These are phyloP conservation scores for Dendrocopos noguchii DNA, from an alignment of 2,113 vertebrate genomes.

Conservation along the genomic window DNA sequence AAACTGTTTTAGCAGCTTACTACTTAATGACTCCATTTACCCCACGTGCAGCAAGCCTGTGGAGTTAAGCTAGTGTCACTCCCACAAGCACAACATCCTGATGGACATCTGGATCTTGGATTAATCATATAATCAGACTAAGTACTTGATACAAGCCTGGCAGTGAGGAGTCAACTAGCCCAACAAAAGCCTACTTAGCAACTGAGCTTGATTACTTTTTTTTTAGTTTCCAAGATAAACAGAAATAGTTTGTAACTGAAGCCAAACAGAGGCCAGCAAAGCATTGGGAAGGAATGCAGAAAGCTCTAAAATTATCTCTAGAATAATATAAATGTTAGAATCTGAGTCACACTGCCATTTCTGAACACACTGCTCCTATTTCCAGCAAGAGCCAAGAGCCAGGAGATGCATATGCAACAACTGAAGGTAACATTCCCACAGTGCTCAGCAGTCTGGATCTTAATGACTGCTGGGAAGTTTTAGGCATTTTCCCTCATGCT, in stretches of 20 bases:
- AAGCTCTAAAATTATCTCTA: background rate
- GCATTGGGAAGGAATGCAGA: background rate
- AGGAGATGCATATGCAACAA: fast-evolving
- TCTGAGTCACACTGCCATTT: background rate
- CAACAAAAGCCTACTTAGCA: background rate
- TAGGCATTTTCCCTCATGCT: background rate
- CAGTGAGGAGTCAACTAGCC: background rate
- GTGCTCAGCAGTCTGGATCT: background rate
- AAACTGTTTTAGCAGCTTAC: background rate
- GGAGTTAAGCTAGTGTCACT: background rate
- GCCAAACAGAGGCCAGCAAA: background rate
- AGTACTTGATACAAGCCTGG: background rate
- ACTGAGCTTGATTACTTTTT: background rate
- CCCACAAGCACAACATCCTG: background rate
- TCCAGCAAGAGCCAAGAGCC: background rate
- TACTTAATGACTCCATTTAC: background rate
- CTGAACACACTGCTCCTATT: background rate
- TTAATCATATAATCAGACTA: background rate
- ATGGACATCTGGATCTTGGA: background rate
- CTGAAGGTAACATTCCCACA: background rate
- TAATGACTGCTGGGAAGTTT: background rate
- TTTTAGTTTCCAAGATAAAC: background rate
- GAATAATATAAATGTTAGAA: background rate
- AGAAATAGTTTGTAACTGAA: background rate
- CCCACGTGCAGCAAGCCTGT: background rate